Evolutionary conservation across 2,113 vertebrate genomes (phyloP), one percentile per base, ranked within the genome.

Genomic region (Pangasianodon hypophthalmus): DNA sequence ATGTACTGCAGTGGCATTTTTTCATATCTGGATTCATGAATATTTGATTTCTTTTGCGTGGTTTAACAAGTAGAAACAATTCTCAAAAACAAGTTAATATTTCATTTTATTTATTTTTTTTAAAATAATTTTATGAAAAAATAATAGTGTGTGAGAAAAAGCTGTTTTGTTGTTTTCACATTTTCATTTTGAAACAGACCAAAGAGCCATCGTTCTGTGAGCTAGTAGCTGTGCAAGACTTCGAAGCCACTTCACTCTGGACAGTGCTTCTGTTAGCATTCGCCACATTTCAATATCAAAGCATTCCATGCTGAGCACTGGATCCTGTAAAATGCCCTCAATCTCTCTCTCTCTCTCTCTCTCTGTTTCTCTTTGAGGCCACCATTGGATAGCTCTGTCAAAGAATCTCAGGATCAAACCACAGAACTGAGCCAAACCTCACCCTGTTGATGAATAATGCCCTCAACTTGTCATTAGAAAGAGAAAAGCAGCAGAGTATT

Each of bases 381-480:
- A 84, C 87, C 82, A 52, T 52, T 67, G 10, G 86, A 93, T 89
- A 90, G 90, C 92, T 90, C 91, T 89, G 87, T 84, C 82, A 84
- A 60, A 84, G 19, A 26, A 82, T 37, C 88, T 92, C 89, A 90
- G 90, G 91, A 75, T 90, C 85, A 84, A 91, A 89, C 87, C 90
- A 77, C 89, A 81, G 58, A 88, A 91, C 84, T 92, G 87, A 80
- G 48, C 90, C 92, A 86, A 92, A 93, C 81, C 89, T 88, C 67
- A 86, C 88, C 91, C 60, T 88, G 85, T 19, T 86, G 84, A 77
- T 67, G 87, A 85, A 90, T 85, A 77, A 84, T 84, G 48, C 89
- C 46, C 54, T 83, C 81, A n/a, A 41, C 54, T 83, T 37, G 26
- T 82, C 52, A 58, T 83, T 58, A 83, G 52, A 86, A 87, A n/a